phyloP scores from a whole-genome alignment of 2,797 vertebrate species.

The Gymnopithys bicolor region DNA sequence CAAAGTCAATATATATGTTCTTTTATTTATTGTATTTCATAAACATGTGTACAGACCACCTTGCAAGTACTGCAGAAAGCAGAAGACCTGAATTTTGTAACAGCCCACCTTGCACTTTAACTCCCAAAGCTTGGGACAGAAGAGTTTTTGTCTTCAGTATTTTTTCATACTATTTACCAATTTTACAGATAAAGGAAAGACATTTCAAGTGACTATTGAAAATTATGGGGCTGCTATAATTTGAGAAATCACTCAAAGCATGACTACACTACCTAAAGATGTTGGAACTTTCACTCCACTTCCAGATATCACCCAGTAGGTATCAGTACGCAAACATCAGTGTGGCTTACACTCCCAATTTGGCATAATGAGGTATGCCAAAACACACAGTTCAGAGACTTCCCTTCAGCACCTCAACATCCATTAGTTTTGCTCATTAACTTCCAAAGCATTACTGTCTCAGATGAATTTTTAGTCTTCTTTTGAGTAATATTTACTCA shows the following conservation, averaged over 20 bases:
- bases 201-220: background rate
- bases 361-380: background rate
- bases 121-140: background rate
- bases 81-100: background rate
- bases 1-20: background rate
- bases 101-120: background rate
- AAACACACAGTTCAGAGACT: background rate
- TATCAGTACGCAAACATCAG: background rate
- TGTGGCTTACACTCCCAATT: rapidly evolving
- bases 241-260: background rate
- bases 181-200: background rate
- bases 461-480: background rate
- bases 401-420: background rate
- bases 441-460: background rate
- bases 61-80: background rate
- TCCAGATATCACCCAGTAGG: background rate
- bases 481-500: background rate
- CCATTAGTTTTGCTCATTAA: background rate
- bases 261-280: background rate
- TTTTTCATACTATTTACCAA: background rate
- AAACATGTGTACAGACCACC: background rate
- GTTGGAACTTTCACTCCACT: background rate
- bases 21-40: background rate
- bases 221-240: background rate
- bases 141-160: background rate